A percentile compares a stretch with the other conserved stretches of the same genome.
Conservation (phyloP, 2,113 vertebrate genomes). For the Anser brachyrhynchus region DNA sequence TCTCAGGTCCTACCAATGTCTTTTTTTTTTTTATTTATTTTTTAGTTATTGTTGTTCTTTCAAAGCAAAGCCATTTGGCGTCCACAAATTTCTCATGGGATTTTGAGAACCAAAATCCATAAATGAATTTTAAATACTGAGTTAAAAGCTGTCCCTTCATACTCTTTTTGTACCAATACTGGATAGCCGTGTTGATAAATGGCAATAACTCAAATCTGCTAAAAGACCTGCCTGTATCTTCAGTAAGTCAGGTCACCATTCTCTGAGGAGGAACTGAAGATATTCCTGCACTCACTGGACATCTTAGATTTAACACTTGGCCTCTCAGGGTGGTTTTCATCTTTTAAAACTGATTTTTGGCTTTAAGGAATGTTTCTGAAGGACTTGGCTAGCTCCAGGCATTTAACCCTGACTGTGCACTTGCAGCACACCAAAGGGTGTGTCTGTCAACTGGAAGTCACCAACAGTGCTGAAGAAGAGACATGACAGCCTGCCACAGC, state of each 20-base stretch:
- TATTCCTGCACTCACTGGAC: neutral
- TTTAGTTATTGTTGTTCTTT: neutral
- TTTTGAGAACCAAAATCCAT: neutral
- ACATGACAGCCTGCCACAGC: neutral
- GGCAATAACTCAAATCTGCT: neutral
- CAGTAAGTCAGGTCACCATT: neutral
- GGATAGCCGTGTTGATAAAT: neutral
- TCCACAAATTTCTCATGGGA: neutral
- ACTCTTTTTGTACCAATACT: neutral
- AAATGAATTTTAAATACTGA: neutral
- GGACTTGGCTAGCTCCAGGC: slow-evolving; percentile 41
- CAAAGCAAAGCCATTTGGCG: neutral
- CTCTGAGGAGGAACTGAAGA: slow-evolving; percentile 17
- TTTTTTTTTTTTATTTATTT: neutral
- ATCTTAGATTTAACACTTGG: slow-evolving; percentile 24
- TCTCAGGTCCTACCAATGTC: neutral
- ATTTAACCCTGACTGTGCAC: slow-evolving; percentile 31
- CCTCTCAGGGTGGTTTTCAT: slow-evolving; percentile 13
- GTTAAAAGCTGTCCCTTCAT: neutral
- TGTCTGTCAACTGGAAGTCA: neutral
- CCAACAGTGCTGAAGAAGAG: rapidly evolving
- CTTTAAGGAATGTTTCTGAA: slow-evolving; percentile 49
- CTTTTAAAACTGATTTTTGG: slow-evolving; percentile 3
- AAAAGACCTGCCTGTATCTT: neutral
- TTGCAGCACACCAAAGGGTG: neutral